Conservation (phyloP, 2,888 invertebrate genomes). For the Scaeva pyrastri region DNA sequence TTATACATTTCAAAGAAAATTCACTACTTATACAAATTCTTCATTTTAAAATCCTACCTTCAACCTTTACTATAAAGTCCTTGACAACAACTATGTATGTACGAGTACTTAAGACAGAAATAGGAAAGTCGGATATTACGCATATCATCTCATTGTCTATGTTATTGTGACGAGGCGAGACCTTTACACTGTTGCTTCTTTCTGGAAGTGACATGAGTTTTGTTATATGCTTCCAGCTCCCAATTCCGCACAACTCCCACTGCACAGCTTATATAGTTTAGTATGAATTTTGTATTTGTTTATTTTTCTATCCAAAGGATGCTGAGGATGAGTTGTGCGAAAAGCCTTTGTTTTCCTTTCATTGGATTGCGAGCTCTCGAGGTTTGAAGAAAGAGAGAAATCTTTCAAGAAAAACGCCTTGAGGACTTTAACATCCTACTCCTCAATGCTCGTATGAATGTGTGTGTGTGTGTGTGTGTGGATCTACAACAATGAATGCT, state of each 20-base stretch:
- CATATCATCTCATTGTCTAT: background rate
- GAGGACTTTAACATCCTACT: constrained; percentile 13
- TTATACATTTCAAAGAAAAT: constrained; percentile 32
- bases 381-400: background rate
- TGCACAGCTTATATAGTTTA: too few species aligned
- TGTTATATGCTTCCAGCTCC: constrained; percentile 41
- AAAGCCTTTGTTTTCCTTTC: constrained; percentile 41
- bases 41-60: background rate
- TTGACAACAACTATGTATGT: constrained; percentile 44
- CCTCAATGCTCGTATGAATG: too few species aligned
- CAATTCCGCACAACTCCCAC: constrained; percentile 42
- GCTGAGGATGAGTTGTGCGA: background rate
- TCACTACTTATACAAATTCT: constrained; percentile 9
- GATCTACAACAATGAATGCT: too few species aligned
- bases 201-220: constrained; percentile 68
- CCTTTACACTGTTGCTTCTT: constrained; percentile 32
- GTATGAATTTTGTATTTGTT: constrained; percentile 24
- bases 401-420: constrained; percentile 54
- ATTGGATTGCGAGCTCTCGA: constrained; percentile 25
- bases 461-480: too few species aligned
- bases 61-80: background rate
- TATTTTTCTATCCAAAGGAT: background rate
- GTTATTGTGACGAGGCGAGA: constrained; percentile 13
- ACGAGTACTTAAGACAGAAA: background rate
- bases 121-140: constrained; percentile 20